These are phyloP conservation scores for Aplochiton taeniatus DNA, from an alignment of 2,797 vertebrate species.

Conservation along the genomic window DNA sequence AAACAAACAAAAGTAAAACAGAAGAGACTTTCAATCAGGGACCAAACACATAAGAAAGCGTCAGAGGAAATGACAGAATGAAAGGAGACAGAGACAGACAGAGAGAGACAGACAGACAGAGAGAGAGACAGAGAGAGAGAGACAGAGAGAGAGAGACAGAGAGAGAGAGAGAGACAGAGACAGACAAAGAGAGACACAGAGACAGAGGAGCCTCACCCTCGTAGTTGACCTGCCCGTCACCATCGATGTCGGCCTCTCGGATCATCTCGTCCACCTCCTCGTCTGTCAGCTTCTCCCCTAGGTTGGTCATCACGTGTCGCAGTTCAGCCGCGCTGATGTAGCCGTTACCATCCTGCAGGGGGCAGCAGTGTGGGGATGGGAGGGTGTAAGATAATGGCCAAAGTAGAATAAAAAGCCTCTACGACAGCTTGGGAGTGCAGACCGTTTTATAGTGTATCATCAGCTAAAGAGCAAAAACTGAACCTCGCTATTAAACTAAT, in stretches of 20 bases:
- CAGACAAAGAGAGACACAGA: not conserved
- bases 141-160: not conserved
- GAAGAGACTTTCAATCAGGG: not conserved
- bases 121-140: no score
- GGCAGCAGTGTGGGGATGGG: not conserved
- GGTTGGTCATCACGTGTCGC: constrained; percentile 91
- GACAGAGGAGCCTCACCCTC: constrained; percentile 74
- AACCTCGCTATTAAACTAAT: no score
- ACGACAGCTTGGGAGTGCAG: no score
- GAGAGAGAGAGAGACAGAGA: not conserved
- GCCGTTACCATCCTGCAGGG: constrained; percentile 83
- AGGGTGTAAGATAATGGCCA: not conserved
- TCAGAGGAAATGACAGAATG: not conserved
- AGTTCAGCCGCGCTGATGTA: constrained; percentile 90
- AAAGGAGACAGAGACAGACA: not conserved
- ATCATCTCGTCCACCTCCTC: constrained; percentile 94
- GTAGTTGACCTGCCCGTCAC: constrained; percentile 91
- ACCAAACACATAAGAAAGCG: not conserved
- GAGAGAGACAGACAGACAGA: not conserved
- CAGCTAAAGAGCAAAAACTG: no score
- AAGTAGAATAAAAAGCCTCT: not conserved
- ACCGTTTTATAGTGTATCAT: no score
- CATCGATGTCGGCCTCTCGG: constrained; percentile 88
- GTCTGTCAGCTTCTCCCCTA: constrained; percentile 89
- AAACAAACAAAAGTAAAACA: constrained; percentile 20